These are phyloP conservation scores for Deroptyus accipitrinus DNA, from an alignment of 2,113 vertebrate genomes.

Conservation along the genomic window DNA sequence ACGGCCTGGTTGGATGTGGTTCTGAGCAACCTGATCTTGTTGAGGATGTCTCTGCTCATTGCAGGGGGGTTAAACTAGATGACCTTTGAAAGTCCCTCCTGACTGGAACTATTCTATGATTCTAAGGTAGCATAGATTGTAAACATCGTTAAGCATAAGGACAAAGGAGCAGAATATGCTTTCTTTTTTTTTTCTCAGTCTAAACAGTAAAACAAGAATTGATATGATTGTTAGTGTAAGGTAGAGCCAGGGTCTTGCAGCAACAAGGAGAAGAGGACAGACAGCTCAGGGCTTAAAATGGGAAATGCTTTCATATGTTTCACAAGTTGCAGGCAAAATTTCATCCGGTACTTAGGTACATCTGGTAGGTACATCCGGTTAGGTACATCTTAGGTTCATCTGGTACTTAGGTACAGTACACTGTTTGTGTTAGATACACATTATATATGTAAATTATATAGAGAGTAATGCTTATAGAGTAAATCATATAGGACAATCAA, in stretches of 20 bases:
- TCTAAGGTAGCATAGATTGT: neutral
- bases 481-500: neutral
- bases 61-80: neutral
- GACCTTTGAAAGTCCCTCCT: neutral
- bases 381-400: too few relatives aligned
- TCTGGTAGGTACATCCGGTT: too few relatives aligned
- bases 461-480: neutral
- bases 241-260: neutral
- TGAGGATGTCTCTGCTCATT: neutral
- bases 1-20: neutral
- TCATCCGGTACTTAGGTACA: neutral
- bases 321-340: neutral
- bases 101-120: neutral
- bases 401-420: neutral
- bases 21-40: neutral
- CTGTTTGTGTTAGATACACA: neutral
- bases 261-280: neutral
- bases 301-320: neutral
- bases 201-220: neutral
- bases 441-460: neutral
- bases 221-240: neutral
- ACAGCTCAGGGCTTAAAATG: neutral
- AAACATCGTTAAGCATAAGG: neutral
- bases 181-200: neutral
- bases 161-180: neutral